Base-by-base conservation (phyloP, 1,140 invertebrate genomes). In the Glomeris maerens region DNA sequence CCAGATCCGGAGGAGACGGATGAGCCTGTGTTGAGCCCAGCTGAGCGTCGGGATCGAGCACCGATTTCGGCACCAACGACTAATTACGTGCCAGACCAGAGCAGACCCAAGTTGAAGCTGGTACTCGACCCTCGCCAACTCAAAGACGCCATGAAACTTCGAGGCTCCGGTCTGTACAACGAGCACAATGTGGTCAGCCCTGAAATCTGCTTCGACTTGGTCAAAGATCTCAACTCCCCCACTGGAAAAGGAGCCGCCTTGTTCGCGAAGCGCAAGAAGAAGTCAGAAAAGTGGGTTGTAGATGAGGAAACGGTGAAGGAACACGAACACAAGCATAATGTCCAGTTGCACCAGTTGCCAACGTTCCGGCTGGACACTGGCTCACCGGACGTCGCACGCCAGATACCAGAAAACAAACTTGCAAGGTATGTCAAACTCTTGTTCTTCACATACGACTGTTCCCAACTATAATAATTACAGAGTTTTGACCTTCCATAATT, bases 251-350 rank as follows among this genome's bases (percentile, higher is more conserved):
- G 84, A 50, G 85, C 84, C 14, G 81, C 84, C 67, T 73, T 90
- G 59, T 90, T 90, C 70, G 84, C 84, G 20, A 88, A 88, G 63
- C 75, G 86, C 41, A 79, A 83, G 62, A 84, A 83, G 72, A 77
- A 80, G 57, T 82, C 83, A 3, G 83, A 88, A 61, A 84, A 88
- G 65, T 91, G 83, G 81, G 75, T 89, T 17, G 80, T 89, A 17
- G 84, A 86, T 57, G 83, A 84, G 63, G 76, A 67, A 56, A 81
- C 65, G 40, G 68, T 72, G 20, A 61, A 60, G 48, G 62, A 67
- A 54, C 38, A 17, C 17, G 36, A 21, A 39, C 45, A 46, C n/a
- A n/a, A n/a, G n/a, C n/a, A n/a, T n/a, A n/a, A n/a, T n/a, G n/a
- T n/a, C n/a, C n/a, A n/a, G n/a, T n/a, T n/a, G n/a, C n/a, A n/a